These are phyloP conservation scores for Lasioglossum villosulum DNA, from an alignment of 2,888 invertebrate species.

Conservation along the genomic window DNA sequence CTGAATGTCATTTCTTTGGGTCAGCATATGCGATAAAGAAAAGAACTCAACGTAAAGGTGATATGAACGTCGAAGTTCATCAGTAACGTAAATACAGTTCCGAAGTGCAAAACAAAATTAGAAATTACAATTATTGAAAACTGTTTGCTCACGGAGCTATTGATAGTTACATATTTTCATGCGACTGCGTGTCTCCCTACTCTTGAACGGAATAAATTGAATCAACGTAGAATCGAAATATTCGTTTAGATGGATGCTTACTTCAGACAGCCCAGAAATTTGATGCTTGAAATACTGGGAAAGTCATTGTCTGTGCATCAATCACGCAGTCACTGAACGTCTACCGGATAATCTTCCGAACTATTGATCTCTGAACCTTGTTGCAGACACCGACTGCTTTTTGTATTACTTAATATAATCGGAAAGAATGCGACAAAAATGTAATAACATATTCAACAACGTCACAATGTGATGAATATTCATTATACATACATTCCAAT, in stretches of 20 bases:
- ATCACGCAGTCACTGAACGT: constrained; percentile 39
- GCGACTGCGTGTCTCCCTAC: too few species aligned
- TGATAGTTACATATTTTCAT: background rate
- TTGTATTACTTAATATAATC: background rate
- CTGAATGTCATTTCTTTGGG: background rate
- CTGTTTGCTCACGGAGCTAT: background rate
- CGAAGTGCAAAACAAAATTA: background rate
- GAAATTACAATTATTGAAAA: background rate
- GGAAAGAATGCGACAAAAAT: background rate
- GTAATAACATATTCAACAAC: background rate
- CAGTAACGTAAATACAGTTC: background rate
- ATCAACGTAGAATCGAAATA: background rate
- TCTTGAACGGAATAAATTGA: background rate
- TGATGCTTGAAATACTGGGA: background rate
- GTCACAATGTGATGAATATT: too few species aligned
- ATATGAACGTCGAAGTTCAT: background rate
- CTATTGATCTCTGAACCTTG: constrained; percentile 47
- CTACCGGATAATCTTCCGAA: constrained; percentile 54
- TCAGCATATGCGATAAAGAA: background rate
- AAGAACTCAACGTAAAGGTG: background rate
- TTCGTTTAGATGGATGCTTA: background rate
- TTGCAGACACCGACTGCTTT: constrained; percentile 3
- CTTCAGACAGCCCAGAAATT: background rate
- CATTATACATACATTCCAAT: too few species aligned
- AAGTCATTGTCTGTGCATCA: constrained; percentile 6